Evolutionary conservation across 1,140 invertebrate genomes (phyloP).

Genomic region (Aleiodes sp.): DNA sequence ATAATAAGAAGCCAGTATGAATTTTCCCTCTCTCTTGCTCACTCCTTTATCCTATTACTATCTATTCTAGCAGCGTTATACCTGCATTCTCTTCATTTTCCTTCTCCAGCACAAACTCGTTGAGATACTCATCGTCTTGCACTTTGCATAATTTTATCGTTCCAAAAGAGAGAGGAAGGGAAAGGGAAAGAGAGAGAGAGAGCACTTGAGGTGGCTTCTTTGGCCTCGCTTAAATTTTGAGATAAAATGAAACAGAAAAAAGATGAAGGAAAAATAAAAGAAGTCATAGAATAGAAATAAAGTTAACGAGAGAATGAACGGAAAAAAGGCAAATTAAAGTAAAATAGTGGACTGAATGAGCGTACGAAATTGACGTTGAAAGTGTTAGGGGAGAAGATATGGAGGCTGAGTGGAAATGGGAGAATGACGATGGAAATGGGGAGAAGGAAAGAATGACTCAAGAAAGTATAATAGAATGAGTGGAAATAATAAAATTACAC

Average conservation of each 20-base stretch:
- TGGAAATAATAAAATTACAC: slow-evolving; percentile 55
- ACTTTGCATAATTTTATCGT: slow-evolving; percentile 54
- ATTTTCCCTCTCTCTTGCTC: too few species aligned
- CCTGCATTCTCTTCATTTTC: too few species aligned
- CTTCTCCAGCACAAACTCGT: not conserved
- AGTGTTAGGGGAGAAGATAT: not conserved
- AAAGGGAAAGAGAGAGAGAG: too few species aligned
- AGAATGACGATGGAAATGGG: not conserved
- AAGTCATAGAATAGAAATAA: not conserved
- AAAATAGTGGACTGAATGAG: slow-evolving; percentile 39
- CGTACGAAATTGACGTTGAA: slow-evolving; percentile 14
- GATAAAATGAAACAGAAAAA: slow-evolving; percentile 20
- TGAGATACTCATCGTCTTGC: slow-evolving; percentile 52
- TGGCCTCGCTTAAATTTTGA: not conserved
- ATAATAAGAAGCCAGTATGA: not conserved
- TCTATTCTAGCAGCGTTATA: too few species aligned
- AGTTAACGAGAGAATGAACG: slow-evolving; percentile 6
- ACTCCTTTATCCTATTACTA: too few species aligned
- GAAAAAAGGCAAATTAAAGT: slow-evolving; percentile 39
- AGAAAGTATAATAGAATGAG: slow-evolving; percentile 29
- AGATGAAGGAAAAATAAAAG: not conserved
- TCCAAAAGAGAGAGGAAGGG: too few species aligned
- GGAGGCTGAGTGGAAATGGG: not conserved
- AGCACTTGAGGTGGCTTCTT: not conserved
- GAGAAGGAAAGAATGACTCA: slow-evolving; percentile 10